These are phyloP conservation scores for Nemurella pictetii DNA, from an alignment of 2,888 invertebrate genomes.

Conservation along the genomic window DNA sequence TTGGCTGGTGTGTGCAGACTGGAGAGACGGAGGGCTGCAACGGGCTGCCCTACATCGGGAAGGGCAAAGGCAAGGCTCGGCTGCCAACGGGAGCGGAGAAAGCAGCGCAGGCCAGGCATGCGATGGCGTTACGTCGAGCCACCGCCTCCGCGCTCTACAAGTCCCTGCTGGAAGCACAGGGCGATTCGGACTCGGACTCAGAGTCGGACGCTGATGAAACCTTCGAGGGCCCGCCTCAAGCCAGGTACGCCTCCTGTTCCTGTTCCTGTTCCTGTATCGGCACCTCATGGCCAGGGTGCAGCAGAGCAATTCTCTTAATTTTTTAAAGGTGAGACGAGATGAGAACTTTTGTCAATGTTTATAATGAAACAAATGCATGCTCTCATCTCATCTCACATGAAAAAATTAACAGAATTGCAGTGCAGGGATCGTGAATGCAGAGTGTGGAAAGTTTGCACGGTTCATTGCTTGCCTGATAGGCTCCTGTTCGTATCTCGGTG, in stretches of 20 bases:
- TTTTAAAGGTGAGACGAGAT: too few relatives aligned
- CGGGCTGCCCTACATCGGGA: conserved; percentile 36
- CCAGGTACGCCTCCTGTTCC: conserved; percentile 27
- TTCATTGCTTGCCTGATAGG: too few relatives aligned
- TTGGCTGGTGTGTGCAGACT: conserved; percentile 35
- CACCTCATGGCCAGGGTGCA: neutral
- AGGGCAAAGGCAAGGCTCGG: conserved; percentile 41
- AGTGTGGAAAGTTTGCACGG: too few relatives aligned
- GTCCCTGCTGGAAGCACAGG: conserved; percentile 27
- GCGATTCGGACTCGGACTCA: conserved; percentile 32
- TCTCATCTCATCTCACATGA: too few relatives aligned
- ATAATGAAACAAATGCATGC: too few relatives aligned
- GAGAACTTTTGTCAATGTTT: too few relatives aligned
- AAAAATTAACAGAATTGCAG: too few relatives aligned
- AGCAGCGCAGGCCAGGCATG: conserved; percentile 29
- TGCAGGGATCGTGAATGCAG: too few relatives aligned
- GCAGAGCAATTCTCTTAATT: too few relatives aligned
- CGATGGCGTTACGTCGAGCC: conserved; percentile 24
- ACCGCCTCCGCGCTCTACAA: conserved; percentile 35
- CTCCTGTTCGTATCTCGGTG: too few relatives aligned
- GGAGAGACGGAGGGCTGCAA: conserved; percentile 41
- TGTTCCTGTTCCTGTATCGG: too few relatives aligned
- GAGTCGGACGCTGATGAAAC: conserved; percentile 39
- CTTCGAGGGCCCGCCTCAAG: conserved; percentile 32
- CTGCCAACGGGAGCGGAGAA: conserved; percentile 23